Evolutionary conservation across 2,113 vertebrate genomes (phyloP).

Genomic region (Engystomops pustulosus): DNA sequence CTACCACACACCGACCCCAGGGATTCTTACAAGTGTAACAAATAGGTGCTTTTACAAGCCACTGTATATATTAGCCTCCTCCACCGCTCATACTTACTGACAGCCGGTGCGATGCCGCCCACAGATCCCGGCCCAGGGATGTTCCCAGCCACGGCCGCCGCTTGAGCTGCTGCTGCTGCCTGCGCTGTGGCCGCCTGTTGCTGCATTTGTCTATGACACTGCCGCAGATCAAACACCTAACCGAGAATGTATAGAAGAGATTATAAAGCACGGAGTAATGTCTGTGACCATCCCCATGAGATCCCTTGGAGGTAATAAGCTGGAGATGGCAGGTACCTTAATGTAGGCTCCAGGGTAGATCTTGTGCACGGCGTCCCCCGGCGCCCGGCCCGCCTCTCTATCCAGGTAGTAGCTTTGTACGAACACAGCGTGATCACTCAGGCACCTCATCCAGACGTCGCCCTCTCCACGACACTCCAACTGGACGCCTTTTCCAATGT

Average conservation of each 20-base stretch:
- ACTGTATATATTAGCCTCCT: too few species aligned
- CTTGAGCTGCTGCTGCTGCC: slow-evolving; percentile 90
- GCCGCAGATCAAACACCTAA: slow-evolving; percentile 82
- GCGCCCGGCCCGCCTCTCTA: slow-evolving; percentile 79
- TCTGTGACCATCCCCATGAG: too few species aligned
- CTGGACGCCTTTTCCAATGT: slow-evolving; percentile 77
- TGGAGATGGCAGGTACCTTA: slow-evolving; percentile 73
- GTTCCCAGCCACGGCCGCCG: slow-evolving; percentile 91
- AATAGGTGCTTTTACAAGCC: too few species aligned
- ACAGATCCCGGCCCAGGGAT: slow-evolving; percentile 94
- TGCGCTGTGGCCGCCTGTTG: slow-evolving; percentile 88
- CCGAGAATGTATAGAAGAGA: too few species aligned
- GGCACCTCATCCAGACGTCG: slow-evolving; percentile 80
- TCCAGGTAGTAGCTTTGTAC: slow-evolving; percentile 82
- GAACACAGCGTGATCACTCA: slow-evolving; percentile 79
- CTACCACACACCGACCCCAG: too few species aligned
- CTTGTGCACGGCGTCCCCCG: slow-evolving; percentile 83
- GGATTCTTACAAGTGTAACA: too few species aligned
- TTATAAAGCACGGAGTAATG: too few species aligned
- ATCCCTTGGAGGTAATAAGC: too few species aligned
- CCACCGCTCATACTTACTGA: slow-evolving; percentile 80
- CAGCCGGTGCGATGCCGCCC: slow-evolving; percentile 93
- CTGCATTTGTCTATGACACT: slow-evolving; percentile 85
- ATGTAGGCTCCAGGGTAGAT: slow-evolving; percentile 80
- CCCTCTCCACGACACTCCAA: slow-evolving; percentile 79